Conservation (phyloP, 1,140 invertebrate species). For the Drosophila repleta region DNA sequence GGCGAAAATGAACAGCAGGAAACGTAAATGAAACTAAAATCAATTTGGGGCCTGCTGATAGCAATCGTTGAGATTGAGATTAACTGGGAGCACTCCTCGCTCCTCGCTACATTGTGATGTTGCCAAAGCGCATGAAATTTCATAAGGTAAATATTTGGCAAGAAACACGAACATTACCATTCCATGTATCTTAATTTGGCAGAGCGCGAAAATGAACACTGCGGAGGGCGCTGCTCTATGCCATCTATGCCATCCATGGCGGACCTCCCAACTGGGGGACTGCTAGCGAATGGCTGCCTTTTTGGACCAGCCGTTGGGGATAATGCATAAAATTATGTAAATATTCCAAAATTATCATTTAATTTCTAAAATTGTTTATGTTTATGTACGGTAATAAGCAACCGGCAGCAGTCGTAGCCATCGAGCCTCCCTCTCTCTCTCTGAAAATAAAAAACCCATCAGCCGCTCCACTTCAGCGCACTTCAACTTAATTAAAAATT, state of each 20-base stretch:
- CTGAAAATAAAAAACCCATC: conserved; percentile 14
- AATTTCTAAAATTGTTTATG: conserved; percentile 82
- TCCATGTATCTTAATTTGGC: conserved; percentile 58
- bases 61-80: conserved; percentile 73
- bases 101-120: neutral
- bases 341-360: conserved; percentile 80
- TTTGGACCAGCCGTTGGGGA: conserved; percentile 37
- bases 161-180: neutral
- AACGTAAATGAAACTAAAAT: conserved; percentile 79
- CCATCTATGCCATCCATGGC: too few relatives aligned
- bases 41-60: conserved; percentile 75
- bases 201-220: conserved; percentile 40
- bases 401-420: conserved; percentile 44
- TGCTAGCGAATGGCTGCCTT: neutral
- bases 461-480: conserved; percentile 60
- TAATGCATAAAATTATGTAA: conserved; percentile 82
- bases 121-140: conserved; percentile 60
- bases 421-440: neutral
- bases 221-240: neutral
- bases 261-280: too few relatives aligned
- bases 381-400: conserved; percentile 80
- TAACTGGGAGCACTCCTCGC: conserved; percentile 15
- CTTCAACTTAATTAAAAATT: conserved; percentile 83
- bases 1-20: conserved; percentile 48
- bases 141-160: conserved; percentile 56